These are phyloP conservation scores for Lepisosteus oculatus DNA, from an alignment of 2,113 vertebrate species.

Conservation along the genomic window DNA sequence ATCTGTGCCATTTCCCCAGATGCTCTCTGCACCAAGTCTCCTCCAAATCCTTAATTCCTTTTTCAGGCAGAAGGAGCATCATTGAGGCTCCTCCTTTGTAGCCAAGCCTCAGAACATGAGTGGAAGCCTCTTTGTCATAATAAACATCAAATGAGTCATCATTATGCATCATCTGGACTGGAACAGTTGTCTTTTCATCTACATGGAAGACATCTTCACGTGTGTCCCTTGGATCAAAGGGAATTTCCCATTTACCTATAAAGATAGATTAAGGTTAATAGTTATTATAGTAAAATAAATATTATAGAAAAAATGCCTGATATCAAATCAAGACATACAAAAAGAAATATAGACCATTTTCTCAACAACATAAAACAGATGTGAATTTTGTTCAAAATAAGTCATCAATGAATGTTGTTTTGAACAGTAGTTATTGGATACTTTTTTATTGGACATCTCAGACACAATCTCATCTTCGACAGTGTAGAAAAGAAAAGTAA, in stretches of 20 bases:
- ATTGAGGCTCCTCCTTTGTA: conserved; percentile 60
- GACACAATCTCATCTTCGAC: too few species aligned
- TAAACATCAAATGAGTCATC: conserved; percentile 23
- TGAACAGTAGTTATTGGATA: too few species aligned
- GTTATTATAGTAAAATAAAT: too few species aligned
- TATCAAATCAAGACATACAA: neutral
- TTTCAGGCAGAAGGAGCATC: conserved; percentile 56
- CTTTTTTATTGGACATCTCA: too few species aligned
- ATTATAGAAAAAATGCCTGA: neutral
- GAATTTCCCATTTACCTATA: conserved; percentile 59
- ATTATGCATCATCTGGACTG: conserved; percentile 65
- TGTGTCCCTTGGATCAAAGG: conserved; percentile 46
- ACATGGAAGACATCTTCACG: conserved; percentile 41
- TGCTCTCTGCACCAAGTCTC: conserved; percentile 31
- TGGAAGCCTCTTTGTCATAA: conserved; percentile 61
- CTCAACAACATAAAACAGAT: too few species aligned
- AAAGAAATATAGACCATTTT: too few species aligned
- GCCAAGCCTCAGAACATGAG: conserved; percentile 64
- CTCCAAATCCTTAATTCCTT: conserved; percentile 50
- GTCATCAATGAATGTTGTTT: neutral
- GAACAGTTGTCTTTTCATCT: conserved; percentile 49
- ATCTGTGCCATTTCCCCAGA: conserved; percentile 57
- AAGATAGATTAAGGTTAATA: neutral
- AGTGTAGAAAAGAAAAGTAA: too few species aligned
- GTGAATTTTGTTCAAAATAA: neutral